A percentile compares a stretch with the other conserved stretches of the same genome.
These are phyloP conservation scores for Excalfactoria chinensis DNA, from an alignment of 2,113 vertebrate species.

Conservation along the genomic window DNA sequence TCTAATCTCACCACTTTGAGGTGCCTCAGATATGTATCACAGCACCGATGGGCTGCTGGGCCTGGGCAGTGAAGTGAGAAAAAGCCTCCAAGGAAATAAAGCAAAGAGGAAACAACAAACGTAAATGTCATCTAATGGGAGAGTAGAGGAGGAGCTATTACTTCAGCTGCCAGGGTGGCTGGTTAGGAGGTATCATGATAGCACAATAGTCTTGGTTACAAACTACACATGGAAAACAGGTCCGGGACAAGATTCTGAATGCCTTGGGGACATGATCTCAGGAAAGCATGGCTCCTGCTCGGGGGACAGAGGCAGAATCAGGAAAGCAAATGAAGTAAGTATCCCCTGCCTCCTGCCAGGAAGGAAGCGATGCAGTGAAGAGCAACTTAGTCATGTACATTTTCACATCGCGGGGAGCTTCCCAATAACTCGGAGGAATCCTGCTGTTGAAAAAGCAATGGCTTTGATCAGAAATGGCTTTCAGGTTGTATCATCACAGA, in stretches of 20 bases:
- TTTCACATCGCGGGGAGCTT: background rate
- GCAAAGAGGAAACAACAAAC: background rate
- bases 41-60: background rate
- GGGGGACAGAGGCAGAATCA: background rate
- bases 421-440: background rate
- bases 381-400: background rate
- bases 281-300: background rate
- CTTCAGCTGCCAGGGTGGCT: background rate
- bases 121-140: background rate
- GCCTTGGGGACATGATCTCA: background rate
- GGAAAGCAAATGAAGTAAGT: background rate
- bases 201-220: background rate
- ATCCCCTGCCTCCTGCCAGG: background rate
- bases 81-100: background rate
- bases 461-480: background rate
- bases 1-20: background rate
- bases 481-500: background rate
- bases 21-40: accelerated
- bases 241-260: background rate
- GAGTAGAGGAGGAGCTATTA: background rate
- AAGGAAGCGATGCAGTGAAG: background rate
- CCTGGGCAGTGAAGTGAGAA: background rate
- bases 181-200: background rate
- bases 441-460: background rate
- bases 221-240: background rate